phyloP scores from a whole-genome alignment of 2,797 vertebrate genomes.

The Discoglossus pictus region DNA sequence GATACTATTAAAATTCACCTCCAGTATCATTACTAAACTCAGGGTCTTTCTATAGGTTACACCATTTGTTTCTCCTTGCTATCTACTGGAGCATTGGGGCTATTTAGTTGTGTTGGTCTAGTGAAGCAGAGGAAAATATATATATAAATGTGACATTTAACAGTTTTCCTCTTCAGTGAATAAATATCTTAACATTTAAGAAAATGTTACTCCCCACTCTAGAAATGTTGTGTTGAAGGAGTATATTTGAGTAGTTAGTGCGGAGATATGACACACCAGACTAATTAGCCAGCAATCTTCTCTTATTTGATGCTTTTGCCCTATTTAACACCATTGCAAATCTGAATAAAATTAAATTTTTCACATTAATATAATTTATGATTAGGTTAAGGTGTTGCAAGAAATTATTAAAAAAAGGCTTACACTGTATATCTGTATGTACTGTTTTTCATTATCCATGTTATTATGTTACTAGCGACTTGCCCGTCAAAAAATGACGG shows the following conservation, averaged over 20 bases:
- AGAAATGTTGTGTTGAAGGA: slow-evolving; percentile 32
- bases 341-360: slow-evolving; percentile 6
- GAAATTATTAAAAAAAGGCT: no score
- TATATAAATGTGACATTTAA: slow-evolving; percentile 35
- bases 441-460: no score
- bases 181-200: slow-evolving; percentile 46
- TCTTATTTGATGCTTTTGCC: slow-evolving; percentile 12
- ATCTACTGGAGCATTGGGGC: no score
- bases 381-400: no score
- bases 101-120: no score
- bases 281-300: slow-evolving; percentile 32
- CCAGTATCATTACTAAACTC: no score
- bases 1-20: no score
- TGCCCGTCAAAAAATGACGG: no score
- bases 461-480: no score
- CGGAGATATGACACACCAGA: slow-evolving; percentile 31
- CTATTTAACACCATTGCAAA: slow-evolving; percentile 21
- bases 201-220: slow-evolving; percentile 38
- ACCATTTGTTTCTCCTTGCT: no score
- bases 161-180: slow-evolving; percentile 41
- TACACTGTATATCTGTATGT: no score
- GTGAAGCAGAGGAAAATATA: slow-evolving; percentile 14
- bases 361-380: background rate
- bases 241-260: slow-evolving; percentile 11
- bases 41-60: no score